A percentile compares a stretch with the other conserved stretches of the same genome.
Evolutionary conservation across 2,797 vertebrate species (phyloP).

Genomic region (Vultur gryphus): DNA sequence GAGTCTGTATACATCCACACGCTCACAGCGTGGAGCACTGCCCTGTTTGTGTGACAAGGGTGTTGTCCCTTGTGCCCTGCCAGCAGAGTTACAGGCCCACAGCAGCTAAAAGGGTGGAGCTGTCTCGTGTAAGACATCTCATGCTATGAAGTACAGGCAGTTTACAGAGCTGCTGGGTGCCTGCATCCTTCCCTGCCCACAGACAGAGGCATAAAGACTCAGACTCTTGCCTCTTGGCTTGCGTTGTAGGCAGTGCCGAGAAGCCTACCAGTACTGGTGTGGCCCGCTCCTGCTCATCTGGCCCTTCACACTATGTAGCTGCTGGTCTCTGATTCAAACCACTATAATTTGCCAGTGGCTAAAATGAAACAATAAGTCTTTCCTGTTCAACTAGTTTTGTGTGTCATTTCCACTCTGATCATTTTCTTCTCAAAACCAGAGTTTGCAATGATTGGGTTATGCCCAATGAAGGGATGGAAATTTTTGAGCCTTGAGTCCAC

Average conservation of each 20-base stretch:
- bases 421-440: not conserved
- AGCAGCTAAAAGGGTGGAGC: not conserved
- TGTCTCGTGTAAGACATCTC: not conserved
- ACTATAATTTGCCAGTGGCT: not conserved
- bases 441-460: not conserved
- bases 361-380: not conserved
- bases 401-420: not conserved
- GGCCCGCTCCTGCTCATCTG: not conserved
- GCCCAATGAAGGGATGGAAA: fast-evolving
- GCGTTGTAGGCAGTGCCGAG: fast-evolving
- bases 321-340: not conserved
- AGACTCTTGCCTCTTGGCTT: not conserved
- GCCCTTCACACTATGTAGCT: not conserved
- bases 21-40: not conserved
- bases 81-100: not conserved
- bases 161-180: not conserved
- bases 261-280: not conserved
- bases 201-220: not conserved
- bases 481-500: not conserved
- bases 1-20: not conserved
- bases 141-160: not conserved
- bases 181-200: not conserved
- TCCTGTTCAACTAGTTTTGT: not conserved
- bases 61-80: not conserved
- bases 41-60: not conserved